Conservation (phyloP, 2,888 invertebrate species). For the Timandra comae region DNA sequence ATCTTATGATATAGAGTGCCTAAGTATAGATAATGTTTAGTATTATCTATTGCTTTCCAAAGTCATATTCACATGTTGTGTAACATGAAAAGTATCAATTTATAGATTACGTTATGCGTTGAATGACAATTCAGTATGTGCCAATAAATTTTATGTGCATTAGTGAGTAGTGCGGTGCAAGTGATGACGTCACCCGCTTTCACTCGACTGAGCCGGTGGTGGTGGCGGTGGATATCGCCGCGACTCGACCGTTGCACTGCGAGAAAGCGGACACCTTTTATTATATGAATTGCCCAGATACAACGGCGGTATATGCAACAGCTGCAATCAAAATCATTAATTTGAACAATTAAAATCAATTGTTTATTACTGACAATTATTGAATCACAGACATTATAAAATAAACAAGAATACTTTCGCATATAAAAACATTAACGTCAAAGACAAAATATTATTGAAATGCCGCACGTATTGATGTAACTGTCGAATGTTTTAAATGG, state of each 20-base stretch:
- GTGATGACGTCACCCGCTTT: constrained; percentile 61
- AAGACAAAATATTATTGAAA: background rate
- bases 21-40: too few relatives aligned
- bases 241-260: constrained; percentile 38
- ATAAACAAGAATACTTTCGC: background rate
- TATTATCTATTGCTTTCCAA: too few relatives aligned
- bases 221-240: constrained; percentile 18
- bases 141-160: constrained; percentile 27
- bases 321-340: background rate
- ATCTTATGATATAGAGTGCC: too few relatives aligned
- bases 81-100: constrained; percentile 6
- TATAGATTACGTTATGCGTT: constrained; percentile 17
- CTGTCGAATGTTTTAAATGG: background rate
- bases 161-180: constrained; percentile 39
- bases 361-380: background rate
- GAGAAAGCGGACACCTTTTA: constrained; percentile 52
- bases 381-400: background rate
- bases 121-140: constrained; percentile 16
- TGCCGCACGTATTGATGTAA: background rate
- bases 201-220: constrained; percentile 35
- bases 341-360: background rate
- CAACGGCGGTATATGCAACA: constrained; percentile 7
- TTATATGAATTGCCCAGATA: constrained; percentile 30
- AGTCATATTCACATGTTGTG: too few relatives aligned
- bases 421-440: background rate